Base-by-base conservation (phyloP, 2,113 vertebrate genomes). In the Campylorhamphus procurvoides region DNA sequence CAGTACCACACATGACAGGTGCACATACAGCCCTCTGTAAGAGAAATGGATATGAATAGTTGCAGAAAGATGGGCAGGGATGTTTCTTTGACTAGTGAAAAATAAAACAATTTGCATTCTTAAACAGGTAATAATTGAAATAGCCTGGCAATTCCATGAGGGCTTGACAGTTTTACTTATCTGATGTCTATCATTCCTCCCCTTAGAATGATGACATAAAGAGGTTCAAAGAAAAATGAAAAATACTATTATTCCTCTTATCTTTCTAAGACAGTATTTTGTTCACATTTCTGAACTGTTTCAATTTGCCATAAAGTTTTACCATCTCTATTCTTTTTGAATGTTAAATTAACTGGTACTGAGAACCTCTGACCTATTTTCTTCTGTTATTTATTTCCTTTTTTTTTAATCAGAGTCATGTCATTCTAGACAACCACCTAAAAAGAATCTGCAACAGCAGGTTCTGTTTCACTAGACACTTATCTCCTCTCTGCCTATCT, bases 301-400 rank as follows among this genome's bases (percentile, higher is more conserved):
- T 94, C 59, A 86, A 72, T 90, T 78, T 90, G 9, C 52, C 47
- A 31, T 94, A 44, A 69, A 87, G n/a, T 91, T 93, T 93, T 83
- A 72, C 50, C 44, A 77, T 79, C 69, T 76, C 63, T 91, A 44
- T 95, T 95, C 44, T 33, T 87, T 94, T 56, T 42, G 56, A 92
- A 93, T 83, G 66, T 39, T 60, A 89, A 91, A 96, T 94, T 97
- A 97, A 97, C 95, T 96, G 71, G 60, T 94, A 84, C 60, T 80
- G 82, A 69, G 33, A 80, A 84, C 80, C 35, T 50, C 47, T 20
- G 35, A 93, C 89, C 49, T 84, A 72, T 29, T 93, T 94, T 87
- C 91, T 84, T 88, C 15, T 71, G 19, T 3, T 52, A 5, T n/a
- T 60, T 82, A 12, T 47, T 29, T 1, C 24, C n/a, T 7, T 20